A percentile compares a stretch with the other conserved stretches of the same genome.
Evolutionary conservation across 2,797 vertebrate species (phyloP).

Genomic region (Myotis vivesi): DNA sequence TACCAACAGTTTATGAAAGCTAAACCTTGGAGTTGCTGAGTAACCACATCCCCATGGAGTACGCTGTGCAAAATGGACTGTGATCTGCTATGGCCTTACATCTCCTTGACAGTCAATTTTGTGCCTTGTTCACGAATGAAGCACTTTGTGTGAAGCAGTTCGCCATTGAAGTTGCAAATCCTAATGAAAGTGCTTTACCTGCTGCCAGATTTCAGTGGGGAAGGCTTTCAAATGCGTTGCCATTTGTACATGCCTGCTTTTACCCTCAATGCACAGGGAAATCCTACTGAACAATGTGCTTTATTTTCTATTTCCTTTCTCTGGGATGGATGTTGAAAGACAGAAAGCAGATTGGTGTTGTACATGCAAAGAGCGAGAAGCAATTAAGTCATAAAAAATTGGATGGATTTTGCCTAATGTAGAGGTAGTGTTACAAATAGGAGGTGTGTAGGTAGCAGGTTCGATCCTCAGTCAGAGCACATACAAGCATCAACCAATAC

Average conservation of each 20-base stretch:
- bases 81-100: conserved; percentile 51
- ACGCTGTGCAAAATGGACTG: conserved; percentile 52
- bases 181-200: conserved; percentile 74
- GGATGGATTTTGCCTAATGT: conserved; percentile 29
- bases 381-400: conserved; percentile 71
- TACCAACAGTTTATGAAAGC: conserved; percentile 52
- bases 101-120: conserved; percentile 76
- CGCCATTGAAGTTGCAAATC: conserved; percentile 53
- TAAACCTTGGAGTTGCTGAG: conserved; percentile 40
- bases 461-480: background rate
- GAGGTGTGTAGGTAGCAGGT: background rate
- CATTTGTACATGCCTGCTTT: conserved; percentile 65
- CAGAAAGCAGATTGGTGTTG: conserved; percentile 58
- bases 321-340: conserved; percentile 53
- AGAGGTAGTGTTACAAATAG: conserved; percentile 51
- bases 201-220: conserved; percentile 66
- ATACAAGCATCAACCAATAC: background rate
- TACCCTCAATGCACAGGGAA: conserved; percentile 54
- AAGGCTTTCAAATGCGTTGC: conserved; percentile 71
- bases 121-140: conserved; percentile 67
- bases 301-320: conserved; percentile 69
- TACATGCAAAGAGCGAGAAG: conserved; percentile 58
- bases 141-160: conserved; percentile 58
- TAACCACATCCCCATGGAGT: background rate
- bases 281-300: conserved; percentile 63